A percentile compares a stretch with the other conserved stretches of the same genome.
Conservation (phyloP, 2,113 vertebrate genomes). For the Procavia capensis region DNA sequence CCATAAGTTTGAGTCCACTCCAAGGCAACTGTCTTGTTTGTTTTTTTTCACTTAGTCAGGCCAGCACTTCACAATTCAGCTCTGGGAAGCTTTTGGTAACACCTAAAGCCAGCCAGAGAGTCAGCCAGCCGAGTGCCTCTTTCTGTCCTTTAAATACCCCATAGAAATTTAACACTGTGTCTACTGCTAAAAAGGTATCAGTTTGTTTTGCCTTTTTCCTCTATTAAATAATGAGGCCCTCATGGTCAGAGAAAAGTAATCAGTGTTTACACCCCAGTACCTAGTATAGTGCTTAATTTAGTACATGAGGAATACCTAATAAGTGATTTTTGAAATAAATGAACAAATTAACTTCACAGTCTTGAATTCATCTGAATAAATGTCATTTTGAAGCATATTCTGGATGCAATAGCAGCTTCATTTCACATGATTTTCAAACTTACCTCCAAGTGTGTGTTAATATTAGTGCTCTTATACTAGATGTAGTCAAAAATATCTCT, state of each 20-base stretch:
- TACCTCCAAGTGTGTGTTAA: neutral
- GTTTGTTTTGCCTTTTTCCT: neutral
- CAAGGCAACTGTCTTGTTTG: neutral
- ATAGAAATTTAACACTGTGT: neutral
- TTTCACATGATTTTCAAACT: constrained; percentile 18
- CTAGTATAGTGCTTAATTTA: neutral
- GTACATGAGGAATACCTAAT: neutral
- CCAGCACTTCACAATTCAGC: neutral
- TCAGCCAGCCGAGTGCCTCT: no score
- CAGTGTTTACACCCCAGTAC: neutral
- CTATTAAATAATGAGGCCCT: neutral
- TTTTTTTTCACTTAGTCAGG: neutral
- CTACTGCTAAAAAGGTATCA: neutral
- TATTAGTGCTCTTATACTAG: constrained; percentile 41
- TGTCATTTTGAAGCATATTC: constrained; percentile 18
- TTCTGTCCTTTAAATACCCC: neutral
- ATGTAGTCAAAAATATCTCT: constrained; percentile 33
- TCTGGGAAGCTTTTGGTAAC: neutral
- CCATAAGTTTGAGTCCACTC: neutral
- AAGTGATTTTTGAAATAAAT: neutral
- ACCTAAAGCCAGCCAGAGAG: no score
- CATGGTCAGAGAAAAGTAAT: neutral
- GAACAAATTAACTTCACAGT: constrained; percentile 44
- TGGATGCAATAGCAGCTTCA: neutral
- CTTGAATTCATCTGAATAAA: constrained; percentile 27